Percentiles rank a stretch among this genome's conserved stretches.
Evolutionary conservation across 2,888 invertebrate species (phyloP).

Genomic region (Bellardia bayeri): DNA sequence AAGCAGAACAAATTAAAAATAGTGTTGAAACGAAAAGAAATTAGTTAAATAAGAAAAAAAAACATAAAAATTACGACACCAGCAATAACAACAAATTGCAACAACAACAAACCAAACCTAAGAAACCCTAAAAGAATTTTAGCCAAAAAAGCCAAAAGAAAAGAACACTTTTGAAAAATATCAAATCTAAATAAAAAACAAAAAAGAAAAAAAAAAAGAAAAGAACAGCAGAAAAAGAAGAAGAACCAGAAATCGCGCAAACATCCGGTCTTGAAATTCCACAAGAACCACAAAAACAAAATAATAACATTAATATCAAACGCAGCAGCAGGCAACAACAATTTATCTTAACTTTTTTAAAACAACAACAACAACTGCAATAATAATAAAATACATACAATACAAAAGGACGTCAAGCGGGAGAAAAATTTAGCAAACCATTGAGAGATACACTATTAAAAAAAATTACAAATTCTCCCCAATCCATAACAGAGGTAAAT

Average conservation of each 20-base stretch:
- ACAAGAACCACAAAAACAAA: slow-evolving; percentile 72
- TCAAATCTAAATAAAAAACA: too few species aligned
- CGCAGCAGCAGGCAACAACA: slow-evolving; percentile 53
- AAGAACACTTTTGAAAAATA: slow-evolving; percentile 32
- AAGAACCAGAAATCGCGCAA: slow-evolving; percentile 74
- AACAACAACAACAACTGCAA: slow-evolving; percentile 38
- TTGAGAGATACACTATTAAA: slow-evolving; percentile 42
- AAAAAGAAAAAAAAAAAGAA: too few species aligned
- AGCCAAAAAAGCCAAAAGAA: slow-evolving; percentile 42
- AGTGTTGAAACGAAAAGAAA: slow-evolving; percentile 64
- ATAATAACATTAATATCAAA: slow-evolving; percentile 57
- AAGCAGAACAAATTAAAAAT: slow-evolving; percentile 65
- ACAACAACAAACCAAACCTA: slow-evolving; percentile 30
- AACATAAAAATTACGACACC: slow-evolving; percentile 43
- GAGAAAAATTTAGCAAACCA: slow-evolving; percentile 37
- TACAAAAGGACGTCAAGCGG: slow-evolving; percentile 51
- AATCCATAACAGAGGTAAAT: too few species aligned
- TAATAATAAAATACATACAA: slow-evolving; percentile 49
- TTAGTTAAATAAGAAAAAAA: slow-evolving; percentile 26
- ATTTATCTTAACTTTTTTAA: slow-evolving; percentile 59
- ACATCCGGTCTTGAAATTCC: slow-evolving; percentile 81
- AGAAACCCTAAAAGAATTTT: slow-evolving; percentile 63
- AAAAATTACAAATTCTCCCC: background rate
- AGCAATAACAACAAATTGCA: slow-evolving; percentile 26
- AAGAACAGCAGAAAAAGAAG: slow-evolving; percentile 60